Conservation (phyloP, 2,113 vertebrate genomes). For the Leucopternis melanops region DNA sequence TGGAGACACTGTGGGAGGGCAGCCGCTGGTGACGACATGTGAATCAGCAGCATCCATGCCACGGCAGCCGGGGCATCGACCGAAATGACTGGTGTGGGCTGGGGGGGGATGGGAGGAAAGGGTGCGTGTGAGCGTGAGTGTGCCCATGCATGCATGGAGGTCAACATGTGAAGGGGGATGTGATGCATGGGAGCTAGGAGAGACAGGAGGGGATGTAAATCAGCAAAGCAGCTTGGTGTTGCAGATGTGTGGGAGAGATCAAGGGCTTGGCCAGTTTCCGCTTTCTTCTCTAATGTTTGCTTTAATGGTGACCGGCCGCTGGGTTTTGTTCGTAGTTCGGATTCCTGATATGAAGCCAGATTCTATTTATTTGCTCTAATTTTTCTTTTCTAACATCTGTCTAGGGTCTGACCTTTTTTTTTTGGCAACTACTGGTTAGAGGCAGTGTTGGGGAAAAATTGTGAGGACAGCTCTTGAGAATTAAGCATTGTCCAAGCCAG, state of each 20-base stretch:
- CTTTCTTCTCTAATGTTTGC: neutral
- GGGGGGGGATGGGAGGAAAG: neutral
- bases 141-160: fast-evolving
- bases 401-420: neutral
- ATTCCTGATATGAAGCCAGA: neutral
- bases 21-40: neutral
- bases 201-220: neutral
- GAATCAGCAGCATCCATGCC: constrained; percentile 32
- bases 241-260: neutral
- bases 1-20: neutral
- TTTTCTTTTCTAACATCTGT: neutral
- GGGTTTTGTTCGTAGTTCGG: neutral
- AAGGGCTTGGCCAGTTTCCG: neutral
- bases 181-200: neutral
- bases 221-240: neutral
- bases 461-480: neutral
- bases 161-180: too few species aligned
- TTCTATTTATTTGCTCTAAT: neutral
- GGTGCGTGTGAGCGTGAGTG: fast-evolving
- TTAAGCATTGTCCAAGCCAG: neutral
- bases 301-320: neutral
- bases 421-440: neutral
- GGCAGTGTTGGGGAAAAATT: neutral
- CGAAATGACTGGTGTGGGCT: fast-evolving
- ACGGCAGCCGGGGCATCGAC: fast-evolving